phyloP scores from a whole-genome alignment of 2,888 invertebrate species.

The Drosophila colorata region DNA sequence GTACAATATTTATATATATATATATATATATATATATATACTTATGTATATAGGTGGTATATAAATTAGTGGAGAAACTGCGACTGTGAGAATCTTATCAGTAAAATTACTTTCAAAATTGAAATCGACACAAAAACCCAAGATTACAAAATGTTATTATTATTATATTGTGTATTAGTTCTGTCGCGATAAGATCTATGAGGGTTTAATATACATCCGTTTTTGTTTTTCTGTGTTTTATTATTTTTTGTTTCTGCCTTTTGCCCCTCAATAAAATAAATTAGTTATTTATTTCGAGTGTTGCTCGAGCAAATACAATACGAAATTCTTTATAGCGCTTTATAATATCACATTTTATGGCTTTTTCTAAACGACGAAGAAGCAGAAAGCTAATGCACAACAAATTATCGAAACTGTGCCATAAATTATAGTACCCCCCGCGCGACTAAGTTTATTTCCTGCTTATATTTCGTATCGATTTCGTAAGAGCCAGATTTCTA shows the following conservation, averaged over 20 bases:
- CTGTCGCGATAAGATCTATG: conserved; percentile 71
- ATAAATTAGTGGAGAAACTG: conserved; percentile 28
- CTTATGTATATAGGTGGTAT: not conserved
- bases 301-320: conserved; percentile 28
- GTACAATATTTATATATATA: not conserved
- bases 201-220: conserved; percentile 39
- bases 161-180: conserved; percentile 76
- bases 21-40: conserved; percentile 11
- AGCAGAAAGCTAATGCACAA: conserved; percentile 35
- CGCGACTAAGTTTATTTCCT: conserved; percentile 31
- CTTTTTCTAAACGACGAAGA: conserved; percentile 4
- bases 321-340: conserved; percentile 35
- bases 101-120: conserved; percentile 52
- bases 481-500: conserved; percentile 23
- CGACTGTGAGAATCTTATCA: conserved; percentile 60
- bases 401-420: conserved; percentile 72
- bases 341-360: conserved; percentile 52
- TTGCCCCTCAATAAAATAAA: conserved; percentile 64
- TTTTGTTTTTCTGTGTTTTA: conserved; percentile 22
- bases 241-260: conserved; percentile 12
- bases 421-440: conserved; percentile 59
- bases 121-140: conserved; percentile 64
- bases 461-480: conserved; percentile 28
- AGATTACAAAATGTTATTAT: conserved; percentile 70
- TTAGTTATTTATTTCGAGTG: conserved; percentile 77